phyloP scores from a whole-genome alignment of 1,140 invertebrate genomes.

The Orchesella cincta region DNA sequence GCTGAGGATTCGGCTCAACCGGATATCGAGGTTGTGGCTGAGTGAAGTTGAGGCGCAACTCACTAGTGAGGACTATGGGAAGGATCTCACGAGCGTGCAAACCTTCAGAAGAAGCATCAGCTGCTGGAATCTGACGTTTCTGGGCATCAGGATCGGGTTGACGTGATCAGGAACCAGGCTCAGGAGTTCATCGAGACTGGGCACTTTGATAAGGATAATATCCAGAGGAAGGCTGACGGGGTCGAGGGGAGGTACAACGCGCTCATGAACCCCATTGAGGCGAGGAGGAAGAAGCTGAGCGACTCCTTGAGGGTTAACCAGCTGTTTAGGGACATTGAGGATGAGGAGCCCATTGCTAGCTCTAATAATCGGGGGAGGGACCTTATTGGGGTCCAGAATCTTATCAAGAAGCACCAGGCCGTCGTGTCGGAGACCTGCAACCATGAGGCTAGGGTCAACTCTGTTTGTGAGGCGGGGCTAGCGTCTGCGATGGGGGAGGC shows the following conservation, averaged over 20 bases:
- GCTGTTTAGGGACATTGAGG: constrained; percentile 80
- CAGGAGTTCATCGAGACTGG: constrained; percentile 46
- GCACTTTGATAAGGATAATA: constrained; percentile 97
- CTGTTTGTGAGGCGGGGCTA: constrained; percentile 84
- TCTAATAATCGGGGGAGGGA: constrained; percentile 95
- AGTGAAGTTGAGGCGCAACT: constrained; percentile 95
- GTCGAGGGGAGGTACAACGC: constrained; percentile 66
- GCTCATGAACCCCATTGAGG: constrained; percentile 82
- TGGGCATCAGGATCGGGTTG: constrained; percentile 87
- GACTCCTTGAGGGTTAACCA: constrained; percentile 96
- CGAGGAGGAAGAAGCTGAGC: constrained; percentile 81
- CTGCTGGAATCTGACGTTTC: constrained; percentile 95
- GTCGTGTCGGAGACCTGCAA: constrained; percentile 96
- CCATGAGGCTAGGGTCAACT: constrained; percentile 89
- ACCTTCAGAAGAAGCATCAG: constrained; percentile 96
- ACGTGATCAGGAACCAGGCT: constrained; percentile 65
- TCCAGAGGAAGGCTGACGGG: constrained; percentile 66
- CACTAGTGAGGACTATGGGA: constrained; percentile 95
- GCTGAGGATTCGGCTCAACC: constrained; percentile 94
- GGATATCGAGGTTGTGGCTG: constrained; percentile 96
- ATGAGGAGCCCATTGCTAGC: constrained; percentile 96
- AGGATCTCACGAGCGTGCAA: constrained; percentile 92
- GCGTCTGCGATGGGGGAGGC: constrained; percentile 89
- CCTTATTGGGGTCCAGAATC: constrained; percentile 96
- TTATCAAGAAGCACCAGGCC: constrained; percentile 99